These are phyloP conservation scores for Parnassius apollo DNA, from an alignment of 2,888 invertebrate species.

Conservation along the genomic window DNA sequence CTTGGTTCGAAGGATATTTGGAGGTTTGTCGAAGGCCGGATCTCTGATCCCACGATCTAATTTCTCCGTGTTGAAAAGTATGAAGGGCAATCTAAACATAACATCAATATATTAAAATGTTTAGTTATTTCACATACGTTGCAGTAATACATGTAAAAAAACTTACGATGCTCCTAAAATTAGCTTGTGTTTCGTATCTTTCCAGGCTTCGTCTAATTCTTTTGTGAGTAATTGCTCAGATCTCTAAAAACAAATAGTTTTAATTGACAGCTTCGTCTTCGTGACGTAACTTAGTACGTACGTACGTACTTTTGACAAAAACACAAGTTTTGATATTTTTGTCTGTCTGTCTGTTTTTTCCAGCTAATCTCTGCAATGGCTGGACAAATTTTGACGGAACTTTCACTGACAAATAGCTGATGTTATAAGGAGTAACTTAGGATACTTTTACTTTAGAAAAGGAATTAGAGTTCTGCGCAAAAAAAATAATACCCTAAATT, in stretches of 20 bases:
- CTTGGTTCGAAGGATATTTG: slow-evolving; percentile 49
- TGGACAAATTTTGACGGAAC: too few relatives aligned
- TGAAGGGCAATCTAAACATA: slow-evolving; percentile 65
- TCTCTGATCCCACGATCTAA: slow-evolving; percentile 66
- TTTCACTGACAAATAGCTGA: too few relatives aligned
- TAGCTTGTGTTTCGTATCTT: slow-evolving; percentile 67
- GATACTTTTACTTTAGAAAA: too few relatives aligned
- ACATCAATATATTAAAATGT: background rate
- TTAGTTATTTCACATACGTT: background rate
- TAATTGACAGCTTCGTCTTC: too few relatives aligned
- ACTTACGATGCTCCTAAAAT: slow-evolving; percentile 73
- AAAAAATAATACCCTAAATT: too few relatives aligned
- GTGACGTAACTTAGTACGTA: too few relatives aligned
- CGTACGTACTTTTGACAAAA: too few relatives aligned
- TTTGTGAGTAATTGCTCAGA: slow-evolving; percentile 67
- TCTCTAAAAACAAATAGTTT: slow-evolving; percentile 48
- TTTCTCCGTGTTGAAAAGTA: slow-evolving; percentile 67
- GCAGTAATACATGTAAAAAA: slow-evolving; percentile 2
- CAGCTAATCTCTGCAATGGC: too few relatives aligned
- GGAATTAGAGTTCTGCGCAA: too few relatives aligned
- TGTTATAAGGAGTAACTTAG: too few relatives aligned
- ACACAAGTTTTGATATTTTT: too few relatives aligned
- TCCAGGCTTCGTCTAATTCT: slow-evolving; percentile 63
- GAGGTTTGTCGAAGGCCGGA: slow-evolving; percentile 63
- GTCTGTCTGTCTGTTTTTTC: too few relatives aligned